Conservation (phyloP, 2,888 invertebrate genomes). For the Chironomus tentans region DNA sequence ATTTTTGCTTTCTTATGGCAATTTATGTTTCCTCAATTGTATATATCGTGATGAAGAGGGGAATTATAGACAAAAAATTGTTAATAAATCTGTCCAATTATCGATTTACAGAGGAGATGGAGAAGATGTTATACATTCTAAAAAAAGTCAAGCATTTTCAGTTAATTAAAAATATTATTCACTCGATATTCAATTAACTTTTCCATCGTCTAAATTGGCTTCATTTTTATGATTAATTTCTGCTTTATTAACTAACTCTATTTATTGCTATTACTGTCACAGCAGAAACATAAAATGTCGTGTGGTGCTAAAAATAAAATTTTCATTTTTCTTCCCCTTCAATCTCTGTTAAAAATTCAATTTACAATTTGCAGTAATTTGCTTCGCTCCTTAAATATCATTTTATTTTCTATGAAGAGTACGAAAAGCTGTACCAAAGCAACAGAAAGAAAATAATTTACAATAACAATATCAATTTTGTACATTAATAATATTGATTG, state of each 20-base stretch:
- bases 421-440: background rate
- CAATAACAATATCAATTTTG: conserved; percentile 26
- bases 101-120: background rate
- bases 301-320: too few relatives aligned
- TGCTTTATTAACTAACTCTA: too few relatives aligned
- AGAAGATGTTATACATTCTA: background rate
- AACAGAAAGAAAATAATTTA: background rate
- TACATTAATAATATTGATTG: conserved; percentile 20
- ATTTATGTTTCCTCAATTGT: background rate
- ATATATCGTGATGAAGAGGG: background rate
- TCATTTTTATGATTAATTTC: background rate
- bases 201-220: background rate
- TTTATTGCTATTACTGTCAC: too few relatives aligned
- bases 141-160: background rate
- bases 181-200: background rate
- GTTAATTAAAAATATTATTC: conserved; percentile 23
- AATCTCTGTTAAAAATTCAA: too few relatives aligned
- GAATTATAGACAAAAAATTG: background rate
- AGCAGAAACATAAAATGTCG: too few relatives aligned
- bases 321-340: too few relatives aligned
- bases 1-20: background rate
- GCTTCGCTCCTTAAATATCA: too few relatives aligned
- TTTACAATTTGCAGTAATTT: too few relatives aligned
- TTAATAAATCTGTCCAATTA: background rate
- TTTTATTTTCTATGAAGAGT: background rate